Base-by-base conservation (phyloP, 2,113 vertebrate genomes). In the Pristiophorus japonicus region DNA sequence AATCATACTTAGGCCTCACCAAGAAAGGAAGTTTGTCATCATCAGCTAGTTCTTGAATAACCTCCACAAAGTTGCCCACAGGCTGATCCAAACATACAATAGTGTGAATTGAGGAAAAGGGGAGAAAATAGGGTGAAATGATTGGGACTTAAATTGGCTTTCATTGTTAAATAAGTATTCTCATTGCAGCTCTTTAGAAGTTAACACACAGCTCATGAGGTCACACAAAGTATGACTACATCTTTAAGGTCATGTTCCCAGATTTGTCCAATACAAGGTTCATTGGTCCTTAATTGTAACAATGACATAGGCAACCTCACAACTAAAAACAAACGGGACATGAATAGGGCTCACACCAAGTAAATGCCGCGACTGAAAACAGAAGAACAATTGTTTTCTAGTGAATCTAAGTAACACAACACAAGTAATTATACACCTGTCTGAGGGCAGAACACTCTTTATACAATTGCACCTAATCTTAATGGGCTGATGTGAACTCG, bases 381-480 rank as follows among this genome's bases (percentile, higher is more conserved):
- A 94, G 24, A 93, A 93, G 91, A 70, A 94, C 66, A 94, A 94
- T 70, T 67, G 65, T 94, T 94, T 67, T 67, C 65, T 70, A 10
- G 42, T 67, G 42, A 94, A 94, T 94, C 65, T 47, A 62, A 70
- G 65, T 47, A 70, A 51, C 93, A 73, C 67, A 51, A 73, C 93
- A 94, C 42, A 94, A 94, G 92, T 67, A 94, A 94, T 94, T 94
- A 94, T 70, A 94, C 27, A 94, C 93, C 93, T 93, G 91, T 93
- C 63, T 51, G 18, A 90, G 63, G 65, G 87, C 87, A 96, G 67
- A 96, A 67, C 45, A 93, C 0, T 0, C 20, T 4, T 73, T 95
- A 92, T 62, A 87, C 91, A 95, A 95, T 0, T 65, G 93, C 93
- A 94, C 24, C 22, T 30, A 94, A 73, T 94, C 66, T 51, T 70